Conservation (phyloP, 2,888 invertebrate genomes). For the Coelopa pilipes region DNA sequence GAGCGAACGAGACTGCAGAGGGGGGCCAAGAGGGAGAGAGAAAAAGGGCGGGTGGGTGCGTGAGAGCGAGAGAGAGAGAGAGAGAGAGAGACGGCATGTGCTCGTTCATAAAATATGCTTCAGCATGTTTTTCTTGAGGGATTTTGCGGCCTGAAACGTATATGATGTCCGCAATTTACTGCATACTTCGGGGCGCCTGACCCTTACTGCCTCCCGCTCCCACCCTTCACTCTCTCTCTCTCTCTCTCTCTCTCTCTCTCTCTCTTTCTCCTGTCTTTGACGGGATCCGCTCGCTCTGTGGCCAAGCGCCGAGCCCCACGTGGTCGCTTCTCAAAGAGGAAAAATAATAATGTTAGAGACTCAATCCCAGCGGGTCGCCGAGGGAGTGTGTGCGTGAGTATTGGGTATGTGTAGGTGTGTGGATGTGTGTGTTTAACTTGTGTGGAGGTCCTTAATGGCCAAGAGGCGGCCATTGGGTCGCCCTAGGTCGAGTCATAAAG, state of each 20-base stretch:
- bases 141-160: slow-evolving; percentile 6
- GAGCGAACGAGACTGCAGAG: not conserved
- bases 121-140: slow-evolving; percentile 15
- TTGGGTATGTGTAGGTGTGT: not conserved
- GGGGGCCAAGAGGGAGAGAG: no score
- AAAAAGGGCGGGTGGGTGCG: no score
- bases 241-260: no score
- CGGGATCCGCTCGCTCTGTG: not conserved
- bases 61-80: no score
- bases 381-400: not conserved
- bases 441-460: no score
- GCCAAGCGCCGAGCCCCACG: not conserved
- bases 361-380: slow-evolving; percentile 26
- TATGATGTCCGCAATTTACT: not conserved
- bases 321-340: not conserved
- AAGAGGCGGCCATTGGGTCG: no score
- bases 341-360: not conserved
- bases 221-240: no score
- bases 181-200: slow-evolving; percentile 7
- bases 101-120: slow-evolving; percentile 10
- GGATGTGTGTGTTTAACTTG: not conserved
- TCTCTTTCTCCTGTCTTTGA: no score
- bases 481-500: not conserved
- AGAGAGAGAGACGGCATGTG: not conserved
- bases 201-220: no score